Evolutionary conservation across 2,113 vertebrate genomes (phyloP), one percentile per base, ranked within the genome.

Genomic region (Polypterus senegalus): DNA sequence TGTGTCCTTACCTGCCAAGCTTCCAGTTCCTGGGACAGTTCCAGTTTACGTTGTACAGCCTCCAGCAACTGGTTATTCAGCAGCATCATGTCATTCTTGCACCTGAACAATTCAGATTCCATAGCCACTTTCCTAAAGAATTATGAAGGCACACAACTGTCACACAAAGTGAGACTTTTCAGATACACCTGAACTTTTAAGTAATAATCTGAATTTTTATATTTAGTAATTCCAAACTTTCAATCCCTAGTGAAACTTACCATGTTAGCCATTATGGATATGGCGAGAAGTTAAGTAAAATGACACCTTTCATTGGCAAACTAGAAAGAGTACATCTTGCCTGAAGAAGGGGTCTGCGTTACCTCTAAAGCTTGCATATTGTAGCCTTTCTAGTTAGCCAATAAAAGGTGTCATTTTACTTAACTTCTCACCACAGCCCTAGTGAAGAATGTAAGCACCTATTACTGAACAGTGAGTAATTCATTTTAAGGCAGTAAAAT

Each of bases 21-120:
- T 56, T 92, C 90, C 4, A 89, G 74, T 74, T 92, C 91, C 75
- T 91, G 75, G 3, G 78, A 79, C 65, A 92, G 73, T 67, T 86
- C 85, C 77, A 92, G 77, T 46, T 90, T 84, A 62, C 87, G 88
- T 78, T 90, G 86, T 8, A 87, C 79, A 1, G 86, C 84, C 59
- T 90, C 87, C 74, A 92, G 76, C 66, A 92, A 77, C 70, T 92
- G 86, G 61, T 90, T 87, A 78, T 92, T 91, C 62, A 89, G 73
- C 3, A 5, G 48, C 66, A 76, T 87, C 69, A 92, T 47, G 68
- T 85, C 85, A 3, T 82, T 85, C 66, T 84, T 87, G 55, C 88
- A 88, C 7, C 69, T 73, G 55, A 85, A 73, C 57, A 92, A 78
- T 70, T 92, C 91, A 0, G 70, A 68, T 73, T 92, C 89, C 85